Percentiles rank a stretch among this genome's conserved stretches.
Evolutionary conservation across 2,888 invertebrate genomes (phyloP).

Genomic region (Gnatocerus cornutus): DNA sequence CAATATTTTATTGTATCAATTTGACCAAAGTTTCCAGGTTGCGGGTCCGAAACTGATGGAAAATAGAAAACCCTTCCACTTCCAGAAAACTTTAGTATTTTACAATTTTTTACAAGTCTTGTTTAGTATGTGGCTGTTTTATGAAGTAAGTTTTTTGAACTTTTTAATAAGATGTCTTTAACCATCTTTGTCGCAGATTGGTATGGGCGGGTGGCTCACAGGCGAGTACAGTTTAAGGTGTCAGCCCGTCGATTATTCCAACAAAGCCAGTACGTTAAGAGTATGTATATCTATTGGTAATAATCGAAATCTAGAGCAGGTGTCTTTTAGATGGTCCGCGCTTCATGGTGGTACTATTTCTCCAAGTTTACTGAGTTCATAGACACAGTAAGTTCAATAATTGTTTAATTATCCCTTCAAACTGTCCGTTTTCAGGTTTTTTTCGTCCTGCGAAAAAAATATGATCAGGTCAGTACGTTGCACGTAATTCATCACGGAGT

Average conservation of each 20-base stretch:
- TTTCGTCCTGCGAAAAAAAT: conserved; percentile 96
- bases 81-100: conserved; percentile 76
- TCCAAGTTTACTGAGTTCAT: conserved; percentile 97
- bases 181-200: conserved; percentile 82
- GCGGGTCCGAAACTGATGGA: conserved; percentile 93
- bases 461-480: conserved; percentile 91
- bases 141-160: conserved; percentile 78
- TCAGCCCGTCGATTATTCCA: conserved; percentile 97
- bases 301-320: background rate
- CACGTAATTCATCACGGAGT: conserved; percentile 98
- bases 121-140: conserved; percentile 92
- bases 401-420: background rate
- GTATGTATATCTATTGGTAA: conserved; percentile 76
- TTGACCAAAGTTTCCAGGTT: conserved; percentile 72
- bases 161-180: background rate
- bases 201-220: conserved; percentile 93
- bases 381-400: conserved; percentile 87
- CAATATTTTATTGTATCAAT: background rate
- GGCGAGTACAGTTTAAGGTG: conserved; percentile 96
- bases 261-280: conserved; percentile 91
- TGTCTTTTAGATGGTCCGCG: conserved; percentile 89
- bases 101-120: conserved; percentile 88
- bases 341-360: conserved; percentile 97
- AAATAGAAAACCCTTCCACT: conserved; percentile 90
- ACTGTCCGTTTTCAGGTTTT: conserved; percentile 80